Percentiles rank a stretch among this genome's conserved stretches.
Conservation (phyloP, 2,888 invertebrate species). For the Nymphalis polychloros region DNA sequence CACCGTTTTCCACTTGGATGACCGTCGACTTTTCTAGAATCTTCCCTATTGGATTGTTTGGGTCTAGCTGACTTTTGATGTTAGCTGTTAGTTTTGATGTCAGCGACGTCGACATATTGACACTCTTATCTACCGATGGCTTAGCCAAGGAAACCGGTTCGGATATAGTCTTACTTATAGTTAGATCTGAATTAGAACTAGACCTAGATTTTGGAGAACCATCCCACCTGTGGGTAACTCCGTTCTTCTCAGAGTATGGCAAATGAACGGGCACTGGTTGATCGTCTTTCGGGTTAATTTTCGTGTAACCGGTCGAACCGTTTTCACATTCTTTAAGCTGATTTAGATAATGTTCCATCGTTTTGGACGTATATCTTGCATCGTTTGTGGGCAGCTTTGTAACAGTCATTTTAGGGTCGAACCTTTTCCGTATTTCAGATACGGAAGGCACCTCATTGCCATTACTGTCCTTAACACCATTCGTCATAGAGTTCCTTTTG, state of each 20-base stretch:
- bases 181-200: conserved; percentile 70
- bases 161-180: conserved; percentile 73
- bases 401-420: conserved; percentile 78
- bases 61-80: conserved; percentile 76
- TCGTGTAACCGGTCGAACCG: conserved; percentile 65
- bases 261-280: conserved; percentile 74
- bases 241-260: conserved; percentile 70
- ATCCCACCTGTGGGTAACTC: conserved; percentile 61
- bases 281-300: conserved; percentile 65
- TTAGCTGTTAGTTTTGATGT: conserved; percentile 70
- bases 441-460: conserved; percentile 82
- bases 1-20: conserved; percentile 74
- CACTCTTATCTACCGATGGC: conserved; percentile 58
- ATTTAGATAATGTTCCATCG: conserved; percentile 67
- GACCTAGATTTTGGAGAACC: conserved; percentile 64
- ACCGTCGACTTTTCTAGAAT: conserved; percentile 78
- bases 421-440: conserved; percentile 81
- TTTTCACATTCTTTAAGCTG: conserved; percentile 73
- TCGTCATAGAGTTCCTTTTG: conserved; percentile 66
- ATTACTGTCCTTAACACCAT: conserved; percentile 81
- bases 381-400: conserved; percentile 75
- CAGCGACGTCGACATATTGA: conserved; percentile 64
- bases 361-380: conserved; percentile 57
- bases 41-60: conserved; percentile 78
- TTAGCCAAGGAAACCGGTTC: conserved; percentile 70